Conservation (phyloP, 2,888 invertebrate genomes). For the Netelia fuscicornis region DNA sequence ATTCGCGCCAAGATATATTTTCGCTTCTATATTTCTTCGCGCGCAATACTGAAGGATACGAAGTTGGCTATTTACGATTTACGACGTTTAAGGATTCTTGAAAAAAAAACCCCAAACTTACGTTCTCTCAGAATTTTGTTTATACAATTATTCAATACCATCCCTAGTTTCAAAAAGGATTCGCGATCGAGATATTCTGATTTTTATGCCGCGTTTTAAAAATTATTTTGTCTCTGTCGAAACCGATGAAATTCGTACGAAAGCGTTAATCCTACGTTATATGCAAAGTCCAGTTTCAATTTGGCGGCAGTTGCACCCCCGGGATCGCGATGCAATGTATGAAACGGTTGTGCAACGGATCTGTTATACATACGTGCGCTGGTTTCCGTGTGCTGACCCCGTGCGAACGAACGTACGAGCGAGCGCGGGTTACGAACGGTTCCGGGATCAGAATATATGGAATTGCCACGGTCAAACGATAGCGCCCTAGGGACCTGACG, state of each 20-base stretch:
- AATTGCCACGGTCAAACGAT: slow-evolving; percentile 74
- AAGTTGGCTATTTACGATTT: no score
- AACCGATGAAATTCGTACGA: slow-evolving; percentile 65
- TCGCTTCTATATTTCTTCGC: neutral
- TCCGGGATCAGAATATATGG: slow-evolving; percentile 73
- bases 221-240: neutral
- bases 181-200: no score
- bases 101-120: no score
- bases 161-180: no score
- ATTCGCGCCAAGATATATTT: slow-evolving; percentile 1
- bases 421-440: slow-evolving; percentile 70
- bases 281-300: slow-evolving; percentile 83
- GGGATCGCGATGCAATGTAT: slow-evolving; percentile 66
- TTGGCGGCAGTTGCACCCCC: slow-evolving; percentile 76
- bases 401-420: slow-evolving; percentile 52
- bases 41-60: neutral
- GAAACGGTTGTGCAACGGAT: slow-evolving; percentile 64
- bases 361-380: slow-evolving; percentile 14
- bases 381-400: slow-evolving; percentile 55
- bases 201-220: neutral
- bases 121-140: no score
- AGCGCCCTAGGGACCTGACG: slow-evolving; percentile 76
- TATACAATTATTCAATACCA: no score
- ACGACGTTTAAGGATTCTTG: no score
- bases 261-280: slow-evolving; percentile 78